These are phyloP conservation scores for Nematolebias whitei DNA, from an alignment of 2,113 vertebrate genomes.

Conservation along the genomic window DNA sequence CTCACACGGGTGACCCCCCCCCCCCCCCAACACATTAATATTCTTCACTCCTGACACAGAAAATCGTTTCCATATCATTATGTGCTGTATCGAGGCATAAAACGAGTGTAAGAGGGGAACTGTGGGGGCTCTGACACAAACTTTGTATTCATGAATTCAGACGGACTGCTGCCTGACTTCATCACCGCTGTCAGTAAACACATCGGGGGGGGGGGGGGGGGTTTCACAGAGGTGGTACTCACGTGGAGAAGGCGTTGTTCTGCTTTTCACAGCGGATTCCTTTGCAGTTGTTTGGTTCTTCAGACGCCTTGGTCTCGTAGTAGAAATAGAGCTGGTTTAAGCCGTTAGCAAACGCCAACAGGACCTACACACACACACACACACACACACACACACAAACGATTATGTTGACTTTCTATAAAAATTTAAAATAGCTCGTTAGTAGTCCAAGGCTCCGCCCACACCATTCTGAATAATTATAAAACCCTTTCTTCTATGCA, in stretches of 20 bases:
- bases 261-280: slow-evolving; percentile 97
- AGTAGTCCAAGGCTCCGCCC: too few relatives aligned
- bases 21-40: slow-evolving; percentile 11
- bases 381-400: too few relatives aligned
- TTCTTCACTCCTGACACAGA: slow-evolving; percentile 4
- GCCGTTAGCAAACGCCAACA: slow-evolving; percentile 94
- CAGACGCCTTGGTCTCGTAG: slow-evolving; percentile 93
- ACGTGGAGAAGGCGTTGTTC: slow-evolving; percentile 99
- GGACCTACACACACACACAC: slow-evolving; percentile 61
- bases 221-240: slow-evolving; percentile 62
- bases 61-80: slow-evolving; percentile 20
- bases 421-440: too few relatives aligned
- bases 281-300: slow-evolving; percentile 96
- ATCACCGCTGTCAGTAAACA: neutral
- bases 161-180: neutral
- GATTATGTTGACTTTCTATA: too few relatives aligned
- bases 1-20: neutral
- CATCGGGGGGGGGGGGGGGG: neutral
- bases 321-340: slow-evolving; percentile 98
- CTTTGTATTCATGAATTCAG: neutral
- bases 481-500: too few relatives aligned
- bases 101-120: neutral
- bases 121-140: neutral
- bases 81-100: neutral
- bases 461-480: too few relatives aligned